Evolutionary conservation across 2,113 vertebrate genomes (phyloP), one percentile per base, ranked within the genome.

Genomic region (Gallinago paraguaiae): DNA sequence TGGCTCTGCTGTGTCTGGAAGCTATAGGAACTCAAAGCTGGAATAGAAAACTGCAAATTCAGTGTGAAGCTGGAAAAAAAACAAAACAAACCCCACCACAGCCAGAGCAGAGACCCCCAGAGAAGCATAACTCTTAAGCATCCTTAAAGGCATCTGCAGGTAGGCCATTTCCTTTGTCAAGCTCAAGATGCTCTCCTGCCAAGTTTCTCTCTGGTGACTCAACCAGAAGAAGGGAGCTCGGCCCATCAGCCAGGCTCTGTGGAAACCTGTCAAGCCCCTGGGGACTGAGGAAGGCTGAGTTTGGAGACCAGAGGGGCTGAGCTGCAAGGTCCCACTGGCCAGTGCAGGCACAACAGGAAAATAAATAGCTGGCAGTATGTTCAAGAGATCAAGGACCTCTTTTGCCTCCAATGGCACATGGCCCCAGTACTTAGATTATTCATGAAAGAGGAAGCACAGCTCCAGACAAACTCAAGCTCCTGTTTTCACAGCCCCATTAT

Each of bases 311-410:
- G 41, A 87, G 39, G 28, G 19, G 6, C 14, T 76, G 57, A 86
- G 67, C 43, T 1, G 0, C 31, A 39, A 14, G 27, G 11, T 72
- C 6, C 16, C 45, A n/a, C 45, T 1, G 0, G 18, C 23, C 71
- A 53, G 30, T 19, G 12, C 37, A 53, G 56, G 30, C 41, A 82
- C 0, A 0, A 19, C 20, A 37, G 3, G 2, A 24, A 39, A 76
- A 50, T 11, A 69, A 28, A 20, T 3, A 24, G 2, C 35, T 82
- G 23, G 17, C 8, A 35, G 7, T 7, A 33, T 5, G 9, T 35
- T 80, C 50, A 37, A 27, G 20, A 64, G 30, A 72, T 45, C 20
- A 37, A 65, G n/a, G 30, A 50, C 18, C 9, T 79, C 43, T 51
- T 59, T 59, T 1, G 1, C 24, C 39, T 79, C 43, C 2, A 1